Conservation (phyloP, 2,888 invertebrate species). For the Drosophila melanocephala region DNA sequence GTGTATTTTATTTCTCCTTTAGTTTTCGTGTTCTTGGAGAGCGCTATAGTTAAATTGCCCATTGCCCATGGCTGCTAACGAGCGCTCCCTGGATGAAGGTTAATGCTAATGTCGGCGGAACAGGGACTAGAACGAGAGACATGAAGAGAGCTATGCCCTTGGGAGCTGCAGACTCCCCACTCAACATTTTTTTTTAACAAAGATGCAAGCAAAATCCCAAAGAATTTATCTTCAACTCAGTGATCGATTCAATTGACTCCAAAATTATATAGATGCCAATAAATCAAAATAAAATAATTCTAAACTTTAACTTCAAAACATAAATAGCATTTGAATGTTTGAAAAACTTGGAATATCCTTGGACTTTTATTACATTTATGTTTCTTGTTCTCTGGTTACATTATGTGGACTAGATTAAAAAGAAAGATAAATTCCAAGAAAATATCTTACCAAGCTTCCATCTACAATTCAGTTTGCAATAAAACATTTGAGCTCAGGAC, state of each 20-base stretch:
- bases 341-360: background rate
- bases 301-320: background rate
- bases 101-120: slow-evolving; percentile 54
- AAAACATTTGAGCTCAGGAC: slow-evolving; percentile 12
- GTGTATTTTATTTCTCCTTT: slow-evolving; percentile 76
- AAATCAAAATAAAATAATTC: slow-evolving; percentile 17
- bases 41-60: slow-evolving; percentile 58
- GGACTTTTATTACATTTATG: background rate
- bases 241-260: background rate
- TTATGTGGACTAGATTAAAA: background rate
- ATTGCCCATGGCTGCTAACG: slow-evolving; percentile 70
- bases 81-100: slow-evolving; percentile 57
- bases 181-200: slow-evolving; percentile 9
- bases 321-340: background rate
- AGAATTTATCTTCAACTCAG: slow-evolving; percentile 4
- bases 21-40: slow-evolving; percentile 56
- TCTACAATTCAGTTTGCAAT: slow-evolving; percentile 11
- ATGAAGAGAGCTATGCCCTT: slow-evolving; percentile 32
- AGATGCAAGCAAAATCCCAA: slow-evolving; percentile 18
- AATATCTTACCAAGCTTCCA: background rate
- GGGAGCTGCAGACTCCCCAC: slow-evolving; percentile 16
- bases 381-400: background rate
- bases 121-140: background rate
- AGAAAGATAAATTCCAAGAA: background rate
- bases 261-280: slow-evolving; percentile 1